Base-by-base conservation (phyloP, 2,888 invertebrate species). In the Philhelius pedissequus region DNA sequence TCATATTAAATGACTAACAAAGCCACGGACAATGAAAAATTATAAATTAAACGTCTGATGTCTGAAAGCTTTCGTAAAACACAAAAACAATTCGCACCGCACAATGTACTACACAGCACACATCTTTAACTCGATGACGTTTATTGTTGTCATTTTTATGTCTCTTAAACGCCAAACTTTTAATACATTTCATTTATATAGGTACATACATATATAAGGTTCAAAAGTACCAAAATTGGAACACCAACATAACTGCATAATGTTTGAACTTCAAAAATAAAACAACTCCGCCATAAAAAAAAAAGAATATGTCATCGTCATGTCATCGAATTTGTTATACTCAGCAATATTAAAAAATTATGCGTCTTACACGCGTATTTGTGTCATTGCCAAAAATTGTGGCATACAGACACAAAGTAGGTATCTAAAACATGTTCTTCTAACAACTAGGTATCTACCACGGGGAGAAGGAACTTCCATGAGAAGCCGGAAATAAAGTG, bases 1-100 rank as follows among this genome's bases (percentile, higher is more conserved):
- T 83, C 78, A 43, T 70, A 83, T 83, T 79, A 74, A 79, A 83
- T 83, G 74, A 74, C 78, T 74, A 64, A 78, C 68, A 73, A 74
- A 73, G 30, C 54, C 48, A 54, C 22, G 52, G 30, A 70, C 48
- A 73, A 68, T 56, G 71, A 66, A 20, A 45, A 62, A 68, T 35
- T 58, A 70, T 54, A 70, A 73, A 64, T 78, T 78, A 73, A 78
- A 64, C 52, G 78, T 58, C 48, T 48, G 13, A 22, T 6, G 27
- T 62, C 82, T 69, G 20, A 83, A 78, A 83, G 83, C 83, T 83
- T 50, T 48, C 30, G 48, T 56, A 32, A 76, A 25, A 76, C 35
- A 66, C n/a, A 40, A 56, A 35, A 48, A 35, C 30, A 11, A 71
- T 71, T 78, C 58, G 22, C 38, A 50, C 9, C 11, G n/a, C n/a